phyloP scores from a whole-genome alignment of 2,113 vertebrate species.

The Hippocampus abdominalis region DNA sequence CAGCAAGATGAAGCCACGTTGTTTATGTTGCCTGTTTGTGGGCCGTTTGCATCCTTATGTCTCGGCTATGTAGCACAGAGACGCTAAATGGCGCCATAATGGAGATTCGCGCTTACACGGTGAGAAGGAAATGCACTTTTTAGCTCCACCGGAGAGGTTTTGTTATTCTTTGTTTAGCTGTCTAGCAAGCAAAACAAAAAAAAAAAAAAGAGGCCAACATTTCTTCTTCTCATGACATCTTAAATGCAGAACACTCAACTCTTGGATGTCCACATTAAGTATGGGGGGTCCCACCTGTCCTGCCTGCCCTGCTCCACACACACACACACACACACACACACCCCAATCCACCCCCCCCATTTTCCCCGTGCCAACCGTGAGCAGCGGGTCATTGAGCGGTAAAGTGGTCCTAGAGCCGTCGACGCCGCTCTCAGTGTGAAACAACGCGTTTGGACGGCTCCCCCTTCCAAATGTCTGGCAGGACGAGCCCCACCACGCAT shows the following conservation, averaged over 20 bases:
- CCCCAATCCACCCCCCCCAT: too few species aligned
- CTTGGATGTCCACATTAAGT: constrained; percentile 51
- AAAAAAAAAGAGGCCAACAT: neutral
- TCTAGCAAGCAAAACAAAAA: neutral
- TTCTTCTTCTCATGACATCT: neutral
- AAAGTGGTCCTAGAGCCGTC: constrained; percentile 59
- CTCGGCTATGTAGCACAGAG: constrained; percentile 28
- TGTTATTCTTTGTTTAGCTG: neutral
- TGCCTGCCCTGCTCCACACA: neutral
- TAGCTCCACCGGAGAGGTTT: neutral
- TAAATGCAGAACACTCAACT: constrained; percentile 23
- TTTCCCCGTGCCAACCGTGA: constrained; percentile 22
- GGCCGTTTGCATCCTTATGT: constrained; percentile 52
- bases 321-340: too few species aligned
- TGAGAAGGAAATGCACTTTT: neutral
- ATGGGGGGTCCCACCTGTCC: constrained; percentile 70
- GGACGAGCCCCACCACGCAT: constrained; percentile 45
- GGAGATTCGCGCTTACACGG: constrained; percentile 13
- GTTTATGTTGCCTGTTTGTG: constrained; percentile 71
- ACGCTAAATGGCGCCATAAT: constrained; percentile 36
- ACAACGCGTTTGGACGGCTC: constrained; percentile 67
- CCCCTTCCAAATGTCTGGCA: constrained; percentile 60
- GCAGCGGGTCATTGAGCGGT: constrained; percentile 47
- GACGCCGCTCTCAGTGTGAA: constrained; percentile 69
- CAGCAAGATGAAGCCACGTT: constrained; percentile 40